Conservation (phyloP, 2,888 invertebrate genomes). For the Exocentrus adspersus region DNA sequence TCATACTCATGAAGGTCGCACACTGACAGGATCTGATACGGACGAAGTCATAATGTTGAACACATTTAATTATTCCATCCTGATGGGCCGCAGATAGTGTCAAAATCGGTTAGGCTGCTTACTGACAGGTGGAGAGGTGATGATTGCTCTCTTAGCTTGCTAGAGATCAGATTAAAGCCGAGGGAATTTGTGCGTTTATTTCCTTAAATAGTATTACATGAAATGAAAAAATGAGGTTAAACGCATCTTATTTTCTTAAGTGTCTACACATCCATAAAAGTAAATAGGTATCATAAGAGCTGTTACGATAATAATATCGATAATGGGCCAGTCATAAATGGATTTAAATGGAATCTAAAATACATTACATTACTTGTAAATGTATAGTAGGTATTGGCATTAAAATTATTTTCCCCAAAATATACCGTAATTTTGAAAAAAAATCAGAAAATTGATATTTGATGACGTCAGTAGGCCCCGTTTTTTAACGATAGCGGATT, state of each 20-base stretch:
- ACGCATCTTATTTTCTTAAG: not conserved
- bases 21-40: slow-evolving; percentile 42
- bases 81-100: slow-evolving; percentile 50
- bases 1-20: slow-evolving; percentile 29
- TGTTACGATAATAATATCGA: too few relatives aligned
- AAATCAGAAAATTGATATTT: too few relatives aligned
- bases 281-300: too few relatives aligned
- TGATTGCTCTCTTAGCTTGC: slow-evolving; percentile 38
- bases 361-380: too few relatives aligned
- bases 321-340: too few relatives aligned
- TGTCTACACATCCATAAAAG: too few relatives aligned
- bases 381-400: too few relatives aligned
- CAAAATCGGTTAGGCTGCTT: slow-evolving; percentile 47
- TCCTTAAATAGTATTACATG: not conserved
- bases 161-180: slow-evolving; percentile 5
- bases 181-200: not conserved
- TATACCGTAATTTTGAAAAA: too few relatives aligned
- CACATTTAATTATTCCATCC: slow-evolving; percentile 51
- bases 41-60: slow-evolving; percentile 46
- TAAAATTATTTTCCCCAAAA: too few relatives aligned
- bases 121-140: slow-evolving; percentile 51
- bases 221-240: not conserved
- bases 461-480: too few relatives aligned
- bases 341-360: too few relatives aligned
- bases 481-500: too few relatives aligned